A percentile compares a stretch with the other conserved stretches of the same genome.
These are phyloP conservation scores for Enteromius fasciolatus DNA, from an alignment of 2,797 vertebrate species.

Conservation along the genomic window DNA sequence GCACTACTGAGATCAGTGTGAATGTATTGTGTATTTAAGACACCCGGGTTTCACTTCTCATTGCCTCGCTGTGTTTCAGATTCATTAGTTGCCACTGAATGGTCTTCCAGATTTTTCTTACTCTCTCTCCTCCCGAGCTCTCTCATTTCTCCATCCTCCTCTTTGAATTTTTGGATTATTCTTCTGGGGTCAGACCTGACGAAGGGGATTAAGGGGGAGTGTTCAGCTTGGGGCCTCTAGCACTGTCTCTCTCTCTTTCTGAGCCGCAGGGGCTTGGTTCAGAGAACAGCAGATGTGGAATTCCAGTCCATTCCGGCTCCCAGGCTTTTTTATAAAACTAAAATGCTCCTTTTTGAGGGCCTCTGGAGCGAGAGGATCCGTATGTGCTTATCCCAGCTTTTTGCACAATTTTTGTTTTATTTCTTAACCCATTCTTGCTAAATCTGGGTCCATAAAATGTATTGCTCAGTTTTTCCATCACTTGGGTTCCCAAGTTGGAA, in stretches of 20 bases:
- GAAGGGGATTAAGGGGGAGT: constrained; percentile 64
- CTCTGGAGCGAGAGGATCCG: constrained; percentile 64
- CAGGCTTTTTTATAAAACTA: constrained; percentile 67
- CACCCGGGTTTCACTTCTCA: constrained; percentile 64
- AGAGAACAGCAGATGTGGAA: constrained; percentile 84
- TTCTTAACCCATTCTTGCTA: constrained; percentile 12
- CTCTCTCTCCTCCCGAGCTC: constrained; percentile 49
- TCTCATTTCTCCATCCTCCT: constrained; percentile 10
- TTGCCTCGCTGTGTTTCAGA: constrained; percentile 75
- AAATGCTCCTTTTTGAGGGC: constrained; percentile 71
- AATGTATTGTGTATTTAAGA: constrained; percentile 62
- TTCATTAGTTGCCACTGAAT: constrained; percentile 78
- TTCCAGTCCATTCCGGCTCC: constrained; percentile 73
- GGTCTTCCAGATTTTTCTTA: constrained; percentile 66
- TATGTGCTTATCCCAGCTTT: constrained; percentile 53
- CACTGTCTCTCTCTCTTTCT: neutral
- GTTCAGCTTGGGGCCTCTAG: constrained; percentile 68
- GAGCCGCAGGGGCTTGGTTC: constrained; percentile 77
- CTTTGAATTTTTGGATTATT: constrained; percentile 77
- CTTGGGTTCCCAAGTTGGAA: neutral
- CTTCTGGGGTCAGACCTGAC: constrained; percentile 69
- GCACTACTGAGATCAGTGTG: constrained; percentile 70
- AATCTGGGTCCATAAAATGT: neutral
- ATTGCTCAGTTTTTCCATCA: constrained; percentile 3
- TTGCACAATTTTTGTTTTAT: constrained; percentile 10